A percentile compares a stretch with the other conserved stretches of the same genome.
Conservation (phyloP, 2,888 invertebrate genomes). For the Coenonympha glycerion region DNA sequence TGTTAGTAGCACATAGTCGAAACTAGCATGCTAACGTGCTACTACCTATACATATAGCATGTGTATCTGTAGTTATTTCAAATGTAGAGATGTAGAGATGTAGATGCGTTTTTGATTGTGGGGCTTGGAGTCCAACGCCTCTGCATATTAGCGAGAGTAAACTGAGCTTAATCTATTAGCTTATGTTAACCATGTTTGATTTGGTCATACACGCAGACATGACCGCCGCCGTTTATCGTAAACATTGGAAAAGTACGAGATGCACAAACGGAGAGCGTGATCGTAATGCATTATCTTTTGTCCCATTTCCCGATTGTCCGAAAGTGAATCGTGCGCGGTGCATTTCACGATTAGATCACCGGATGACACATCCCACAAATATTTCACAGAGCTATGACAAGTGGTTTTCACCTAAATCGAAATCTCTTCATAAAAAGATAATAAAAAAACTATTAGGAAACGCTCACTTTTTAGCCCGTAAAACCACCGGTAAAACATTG, state of each 20-base stretch:
- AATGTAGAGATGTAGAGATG: too few relatives aligned
- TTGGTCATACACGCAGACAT: constrained; percentile 45
- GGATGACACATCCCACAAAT: constrained; percentile 15
- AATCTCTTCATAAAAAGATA: too few relatives aligned
- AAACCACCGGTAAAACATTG: too few relatives aligned
- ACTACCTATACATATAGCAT: too few relatives aligned
- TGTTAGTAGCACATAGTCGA: too few relatives aligned
- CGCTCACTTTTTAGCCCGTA: too few relatives aligned
- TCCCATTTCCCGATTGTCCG: constrained; percentile 23
- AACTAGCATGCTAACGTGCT: too few relatives aligned
- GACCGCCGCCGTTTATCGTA: constrained; percentile 41
- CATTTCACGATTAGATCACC: constrained; percentile 14
- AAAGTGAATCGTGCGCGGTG: background rate
- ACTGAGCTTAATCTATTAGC: constrained; percentile 46
- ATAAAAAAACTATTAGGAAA: too few relatives aligned
- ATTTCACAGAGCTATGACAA: too few relatives aligned
- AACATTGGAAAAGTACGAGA: constrained; percentile 69
- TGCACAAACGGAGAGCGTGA: constrained; percentile 17
- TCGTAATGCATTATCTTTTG: constrained; percentile 24
- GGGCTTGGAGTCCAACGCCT: background rate
- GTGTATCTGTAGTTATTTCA: too few relatives aligned
- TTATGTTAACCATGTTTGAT: constrained; percentile 62
- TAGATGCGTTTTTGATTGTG: background rate
- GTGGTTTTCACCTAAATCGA: too few relatives aligned
- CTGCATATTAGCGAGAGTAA: background rate